A percentile compares a stretch with the other conserved stretches of the same genome.
These are phyloP conservation scores for Polietes domitor DNA, from an alignment of 2,888 invertebrate genomes.

Conservation along the genomic window DNA sequence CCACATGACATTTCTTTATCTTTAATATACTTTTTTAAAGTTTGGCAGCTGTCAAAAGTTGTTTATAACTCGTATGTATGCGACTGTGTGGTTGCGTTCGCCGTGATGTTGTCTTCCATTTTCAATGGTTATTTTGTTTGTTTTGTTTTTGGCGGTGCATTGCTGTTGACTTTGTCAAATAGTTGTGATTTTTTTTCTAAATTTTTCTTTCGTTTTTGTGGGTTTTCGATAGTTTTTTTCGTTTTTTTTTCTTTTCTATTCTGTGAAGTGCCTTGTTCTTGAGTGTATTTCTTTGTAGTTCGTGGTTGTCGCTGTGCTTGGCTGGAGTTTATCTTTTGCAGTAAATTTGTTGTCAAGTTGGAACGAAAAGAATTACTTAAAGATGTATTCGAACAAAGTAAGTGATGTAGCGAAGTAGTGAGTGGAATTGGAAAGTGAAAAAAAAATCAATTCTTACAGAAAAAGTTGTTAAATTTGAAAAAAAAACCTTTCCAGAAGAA, in stretches of 20 bases:
- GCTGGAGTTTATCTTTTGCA: background rate
- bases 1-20: conserved; percentile 10
- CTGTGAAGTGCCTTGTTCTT: too few species aligned
- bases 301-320: background rate
- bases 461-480: too few species aligned
- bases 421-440: too few species aligned
- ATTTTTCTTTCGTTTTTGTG: background rate
- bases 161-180: background rate
- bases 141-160: background rate
- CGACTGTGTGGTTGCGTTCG: background rate
- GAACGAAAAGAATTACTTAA: background rate
- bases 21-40: conserved; percentile 20
- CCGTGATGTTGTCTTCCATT: background rate
- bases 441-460: too few species aligned
- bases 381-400: background rate
- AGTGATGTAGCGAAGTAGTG: too few species aligned
- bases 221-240: background rate
- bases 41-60: conserved; percentile 30
- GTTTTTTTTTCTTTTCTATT: background rate
- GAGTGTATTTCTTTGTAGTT: too few species aligned
- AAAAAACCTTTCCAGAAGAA: too few species aligned
- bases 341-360: background rate
- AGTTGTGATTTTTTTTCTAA: background rate
- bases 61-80: conserved; percentile 1
- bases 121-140: background rate